Evolutionary conservation across 2,113 vertebrate species (phyloP), one percentile per base, ranked within the genome.

Genomic region (Circaetus gallicus): DNA sequence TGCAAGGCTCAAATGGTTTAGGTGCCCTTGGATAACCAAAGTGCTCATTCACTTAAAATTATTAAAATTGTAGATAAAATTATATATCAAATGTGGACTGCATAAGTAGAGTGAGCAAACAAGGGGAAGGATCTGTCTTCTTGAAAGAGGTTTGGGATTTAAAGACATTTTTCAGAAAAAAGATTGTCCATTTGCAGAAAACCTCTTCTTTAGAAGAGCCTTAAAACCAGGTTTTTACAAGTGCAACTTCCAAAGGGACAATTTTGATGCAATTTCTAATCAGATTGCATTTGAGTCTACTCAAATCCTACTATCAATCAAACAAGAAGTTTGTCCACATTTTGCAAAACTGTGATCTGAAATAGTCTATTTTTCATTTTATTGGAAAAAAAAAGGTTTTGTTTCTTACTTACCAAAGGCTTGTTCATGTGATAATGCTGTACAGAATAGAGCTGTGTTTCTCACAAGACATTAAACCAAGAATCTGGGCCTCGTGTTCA

Each of bases 381-480:
- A 81, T 28, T 2, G 6, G 7, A 40, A 50, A 24, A 62, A 81
- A 52, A 19, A 4, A 0, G 2, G 0, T 13, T 50, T 42, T 73
- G 4, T 76, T 77, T 86, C 53, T 55, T 63, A 53, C 7, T 56
- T 63, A 70, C 26, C 4, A 3, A 59, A 56, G 19, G 26, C 26
- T 81, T 56, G 21, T 13, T 77, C 13, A 28, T 43, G 19, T 70
- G 34, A 50, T 18, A 76, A 49, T 26, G n/a, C 49, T 5, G 1
- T 42, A 49, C 24, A 43, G 49, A 43, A 45, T 10, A 43, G 28
- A 69, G 13, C 42, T 45, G 29, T 40, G 29, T 58, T 88, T 74
- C 40, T 62, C 43, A 40, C 25, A 9, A 69, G 32, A 17, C 17
- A 74, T 34, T 38, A 73, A 69, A 55, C 14, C 26, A 78, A 28